These are phyloP conservation scores for Andrena trimmerana DNA, from an alignment of 2,888 invertebrate species.

Conservation along the genomic window DNA sequence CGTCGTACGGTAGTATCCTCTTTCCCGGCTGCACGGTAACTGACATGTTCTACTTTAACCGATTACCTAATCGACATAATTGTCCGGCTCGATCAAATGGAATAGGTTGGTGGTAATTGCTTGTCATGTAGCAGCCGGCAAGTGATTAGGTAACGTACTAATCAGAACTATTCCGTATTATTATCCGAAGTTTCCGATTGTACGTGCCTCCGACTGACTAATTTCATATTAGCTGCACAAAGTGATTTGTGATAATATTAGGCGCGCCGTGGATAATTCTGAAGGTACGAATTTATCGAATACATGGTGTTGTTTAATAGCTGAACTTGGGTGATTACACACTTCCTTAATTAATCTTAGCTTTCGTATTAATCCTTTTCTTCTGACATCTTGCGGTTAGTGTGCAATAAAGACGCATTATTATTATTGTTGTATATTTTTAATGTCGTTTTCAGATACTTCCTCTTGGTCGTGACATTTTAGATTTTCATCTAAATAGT, in stretches of 20 bases:
- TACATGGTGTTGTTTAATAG: too few relatives aligned
- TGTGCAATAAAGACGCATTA: too few relatives aligned
- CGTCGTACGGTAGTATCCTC: not conserved
- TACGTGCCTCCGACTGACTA: not conserved
- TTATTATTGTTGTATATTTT: too few relatives aligned
- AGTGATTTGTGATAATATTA: not conserved
- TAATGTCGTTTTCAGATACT: too few relatives aligned
- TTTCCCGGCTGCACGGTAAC: not conserved
- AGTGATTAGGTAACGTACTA: constrained; percentile 25
- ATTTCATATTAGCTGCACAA: not conserved
- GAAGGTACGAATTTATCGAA: not conserved
- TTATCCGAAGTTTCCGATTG: constrained; percentile 8
- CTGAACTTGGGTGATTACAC: too few relatives aligned
- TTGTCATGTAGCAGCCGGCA: constrained; percentile 4
- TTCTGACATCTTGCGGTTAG: too few relatives aligned
- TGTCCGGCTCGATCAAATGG: constrained; percentile 38
- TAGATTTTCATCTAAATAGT: too few relatives aligned
- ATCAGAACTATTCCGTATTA: constrained; percentile 7
- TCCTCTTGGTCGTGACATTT: too few relatives aligned
- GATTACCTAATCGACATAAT: constrained; percentile 54
- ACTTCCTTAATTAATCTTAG: too few relatives aligned
- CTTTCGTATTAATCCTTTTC: too few relatives aligned
- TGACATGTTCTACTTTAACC: constrained; percentile 28
- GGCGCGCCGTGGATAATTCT: not conserved
- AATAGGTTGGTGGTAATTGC: constrained; percentile 35